Conservation (phyloP, 2,797 vertebrate species). For the Poeciliopsis presidionis region DNA sequence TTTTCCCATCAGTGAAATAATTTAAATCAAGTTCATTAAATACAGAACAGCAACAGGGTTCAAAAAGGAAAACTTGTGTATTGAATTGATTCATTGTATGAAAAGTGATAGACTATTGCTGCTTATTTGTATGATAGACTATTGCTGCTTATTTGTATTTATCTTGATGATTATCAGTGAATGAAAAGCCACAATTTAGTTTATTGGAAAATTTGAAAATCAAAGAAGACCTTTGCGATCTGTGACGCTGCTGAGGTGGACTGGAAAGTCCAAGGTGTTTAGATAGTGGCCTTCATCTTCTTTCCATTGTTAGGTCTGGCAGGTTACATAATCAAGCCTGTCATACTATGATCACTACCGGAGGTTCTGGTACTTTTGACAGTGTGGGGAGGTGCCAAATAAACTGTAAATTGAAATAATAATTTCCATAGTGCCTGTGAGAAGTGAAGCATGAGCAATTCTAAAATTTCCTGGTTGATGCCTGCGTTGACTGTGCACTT, state of each 20-base stretch:
- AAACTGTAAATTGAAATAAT: neutral
- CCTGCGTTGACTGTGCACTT: neutral
- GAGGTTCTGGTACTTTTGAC: neutral
- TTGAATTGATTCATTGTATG: neutral
- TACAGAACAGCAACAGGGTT: neutral
- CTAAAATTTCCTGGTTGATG: neutral
- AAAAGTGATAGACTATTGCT: neutral
- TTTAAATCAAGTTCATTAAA: neutral
- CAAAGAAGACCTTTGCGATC: neutral
- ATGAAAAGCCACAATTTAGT: neutral
- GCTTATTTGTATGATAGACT: neutral
- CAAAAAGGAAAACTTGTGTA: neutral
- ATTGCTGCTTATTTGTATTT: neutral
- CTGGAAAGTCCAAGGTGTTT: neutral
- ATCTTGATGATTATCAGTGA: neutral
- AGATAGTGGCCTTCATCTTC: neutral
- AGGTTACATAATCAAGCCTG: neutral
- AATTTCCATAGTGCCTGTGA: neutral
- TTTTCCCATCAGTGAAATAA: too few species aligned
- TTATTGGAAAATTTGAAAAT: neutral
- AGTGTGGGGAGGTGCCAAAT: neutral
- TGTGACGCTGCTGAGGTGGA: neutral
- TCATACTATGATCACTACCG: neutral
- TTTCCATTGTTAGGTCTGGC: neutral
- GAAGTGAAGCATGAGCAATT: neutral